Evolutionary conservation across 1,140 invertebrate species (phyloP).

Genomic region (Apolygus lucorum): DNA sequence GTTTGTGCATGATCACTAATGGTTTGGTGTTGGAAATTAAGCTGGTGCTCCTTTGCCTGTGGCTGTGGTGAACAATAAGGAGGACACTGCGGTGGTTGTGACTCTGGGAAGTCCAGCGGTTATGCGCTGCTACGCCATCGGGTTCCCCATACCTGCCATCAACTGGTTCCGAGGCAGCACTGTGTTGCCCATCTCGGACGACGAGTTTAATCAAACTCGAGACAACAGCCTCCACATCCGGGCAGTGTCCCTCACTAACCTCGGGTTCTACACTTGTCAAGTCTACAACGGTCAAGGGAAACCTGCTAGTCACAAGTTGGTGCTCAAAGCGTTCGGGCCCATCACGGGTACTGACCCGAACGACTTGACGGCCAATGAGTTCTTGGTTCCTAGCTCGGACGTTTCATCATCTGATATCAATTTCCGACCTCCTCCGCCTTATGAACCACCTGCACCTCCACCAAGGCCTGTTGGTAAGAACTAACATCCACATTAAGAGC

Average conservation of each 20-base stretch:
- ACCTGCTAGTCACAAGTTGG: slow-evolving; percentile 63
- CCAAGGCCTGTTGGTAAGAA: slow-evolving; percentile 31
- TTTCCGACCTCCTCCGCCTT: slow-evolving; percentile 30
- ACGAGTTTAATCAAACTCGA: slow-evolving; percentile 60
- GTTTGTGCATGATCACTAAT: slow-evolving; percentile 5
- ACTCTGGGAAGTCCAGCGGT: slow-evolving; percentile 57
- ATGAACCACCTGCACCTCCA: slow-evolving; percentile 20
- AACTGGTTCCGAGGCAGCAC: slow-evolving; percentile 76
- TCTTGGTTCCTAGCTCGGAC: slow-evolving; percentile 37
- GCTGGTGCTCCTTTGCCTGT: slow-evolving; percentile 26
- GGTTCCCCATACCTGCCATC: slow-evolving; percentile 67
- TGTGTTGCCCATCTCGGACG: slow-evolving; percentile 57
- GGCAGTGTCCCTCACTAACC: slow-evolving; percentile 55
- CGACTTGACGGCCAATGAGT: slow-evolving; percentile 37
- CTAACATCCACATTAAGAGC: slow-evolving; percentile 17
- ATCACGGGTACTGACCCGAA: slow-evolving; percentile 41
- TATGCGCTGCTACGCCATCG: slow-evolving; percentile 72
- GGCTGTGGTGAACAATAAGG: slow-evolving; percentile 48
- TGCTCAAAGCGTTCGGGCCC: slow-evolving; percentile 58
- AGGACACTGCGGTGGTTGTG: slow-evolving; percentile 52
- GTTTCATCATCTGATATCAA: slow-evolving; percentile 32
- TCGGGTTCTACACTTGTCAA: slow-evolving; percentile 78
- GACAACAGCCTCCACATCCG: slow-evolving; percentile 66
- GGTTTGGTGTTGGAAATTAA: neutral
- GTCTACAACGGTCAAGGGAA: slow-evolving; percentile 73